Conservation (phyloP, 1,140 invertebrate genomes). For the Macrobrachium nipponense region DNA sequence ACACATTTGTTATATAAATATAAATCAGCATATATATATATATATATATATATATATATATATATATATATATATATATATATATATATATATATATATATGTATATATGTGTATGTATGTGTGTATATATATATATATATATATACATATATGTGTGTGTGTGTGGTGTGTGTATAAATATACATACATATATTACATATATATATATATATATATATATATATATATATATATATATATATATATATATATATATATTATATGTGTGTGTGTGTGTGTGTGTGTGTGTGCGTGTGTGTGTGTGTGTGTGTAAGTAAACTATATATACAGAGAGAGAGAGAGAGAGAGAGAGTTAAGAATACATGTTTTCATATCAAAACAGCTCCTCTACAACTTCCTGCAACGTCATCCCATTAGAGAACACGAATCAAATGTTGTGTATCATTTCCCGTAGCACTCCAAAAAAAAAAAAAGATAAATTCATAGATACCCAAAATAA, state of each 20-base stretch:
- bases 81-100: constrained; percentile 16
- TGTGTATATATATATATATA: not conserved
- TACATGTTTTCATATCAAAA: no score
- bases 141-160: not conserved
- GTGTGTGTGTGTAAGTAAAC: constrained; percentile 2
- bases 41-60: constrained; percentile 10
- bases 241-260: constrained; percentile 21
- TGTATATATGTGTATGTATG: no score
- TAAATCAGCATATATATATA: not conserved
- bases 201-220: constrained; percentile 7
- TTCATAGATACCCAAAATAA: no score
- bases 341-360: no score
- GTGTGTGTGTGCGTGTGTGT: not conserved
- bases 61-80: constrained; percentile 1
- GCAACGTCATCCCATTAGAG: no score
- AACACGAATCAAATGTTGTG: no score
- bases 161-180: not conserved
- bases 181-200: not conserved
- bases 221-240: constrained; percentile 21
- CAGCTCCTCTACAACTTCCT: no score
- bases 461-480: no score
- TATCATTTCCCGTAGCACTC: no score
- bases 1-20: no score
- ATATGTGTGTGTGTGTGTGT: no score
- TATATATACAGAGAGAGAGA: not conserved